Conservation (phyloP, 2,888 invertebrate species). For the Eupeodes latifasciatus region DNA sequence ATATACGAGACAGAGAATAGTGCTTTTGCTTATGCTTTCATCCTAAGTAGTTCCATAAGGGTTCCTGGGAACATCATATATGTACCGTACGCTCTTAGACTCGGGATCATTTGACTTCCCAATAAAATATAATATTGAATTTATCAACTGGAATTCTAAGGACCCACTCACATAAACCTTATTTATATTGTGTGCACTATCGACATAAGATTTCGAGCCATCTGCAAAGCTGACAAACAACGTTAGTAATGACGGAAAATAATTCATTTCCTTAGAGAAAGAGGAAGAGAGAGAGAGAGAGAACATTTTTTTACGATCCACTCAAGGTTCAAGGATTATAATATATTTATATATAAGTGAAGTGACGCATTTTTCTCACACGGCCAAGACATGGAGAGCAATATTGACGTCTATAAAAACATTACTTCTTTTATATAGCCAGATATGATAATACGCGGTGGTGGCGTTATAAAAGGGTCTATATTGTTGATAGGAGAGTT, state of each 20-base stretch:
- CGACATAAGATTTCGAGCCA: conserved; percentile 29
- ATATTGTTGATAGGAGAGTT: conserved; percentile 5
- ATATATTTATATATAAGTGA: conserved; percentile 17
- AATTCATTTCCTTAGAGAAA: conserved; percentile 24
- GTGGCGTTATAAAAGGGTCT: conserved; percentile 23
- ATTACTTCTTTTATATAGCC: conserved; percentile 29
- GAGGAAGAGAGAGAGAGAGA: conserved; percentile 3
- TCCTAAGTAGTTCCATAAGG: conserved; percentile 1
- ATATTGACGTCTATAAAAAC: conserved; percentile 46
- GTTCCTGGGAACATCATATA: not conserved
- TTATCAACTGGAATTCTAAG: conserved; percentile 13
- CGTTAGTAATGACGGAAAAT: conserved; percentile 35
- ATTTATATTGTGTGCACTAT: conserved; percentile 33
- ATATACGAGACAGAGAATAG: not conserved
- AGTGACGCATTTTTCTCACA: conserved; percentile 62
- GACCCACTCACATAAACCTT: conserved; percentile 26
- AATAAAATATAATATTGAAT: conserved; percentile 34
- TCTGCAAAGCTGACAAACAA: conserved; percentile 36
- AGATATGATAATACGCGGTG: conserved; percentile 33
- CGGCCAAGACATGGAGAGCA: conserved; percentile 48
- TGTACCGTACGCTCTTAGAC: not conserved
- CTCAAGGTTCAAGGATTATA: conserved; percentile 62
- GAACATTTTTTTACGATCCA: conserved; percentile 56
- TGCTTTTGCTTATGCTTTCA: no score
- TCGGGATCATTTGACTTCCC: not conserved